Conservation (phyloP, 2,113 vertebrate species). For the Bubo blakistoni region DNA sequence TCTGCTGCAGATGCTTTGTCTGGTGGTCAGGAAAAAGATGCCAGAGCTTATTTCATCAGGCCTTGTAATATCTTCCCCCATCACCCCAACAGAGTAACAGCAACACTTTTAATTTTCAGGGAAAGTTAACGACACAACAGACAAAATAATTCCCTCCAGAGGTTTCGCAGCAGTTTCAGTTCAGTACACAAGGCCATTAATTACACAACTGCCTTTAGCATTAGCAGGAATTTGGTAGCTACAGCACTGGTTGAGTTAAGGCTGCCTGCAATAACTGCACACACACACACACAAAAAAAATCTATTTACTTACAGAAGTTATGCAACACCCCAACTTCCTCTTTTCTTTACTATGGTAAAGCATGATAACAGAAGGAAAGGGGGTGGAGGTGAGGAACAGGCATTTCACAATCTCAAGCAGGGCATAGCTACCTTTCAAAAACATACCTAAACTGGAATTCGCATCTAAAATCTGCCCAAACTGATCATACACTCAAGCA, state of each 20-base stretch:
- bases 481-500: background rate
- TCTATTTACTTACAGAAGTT: constrained; percentile 12
- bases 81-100: background rate
- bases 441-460: background rate
- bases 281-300: background rate
- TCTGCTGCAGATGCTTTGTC: background rate
- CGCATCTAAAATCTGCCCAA: background rate
- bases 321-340: constrained; percentile 19
- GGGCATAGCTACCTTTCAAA: background rate
- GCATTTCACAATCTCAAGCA: background rate
- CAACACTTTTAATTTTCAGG: background rate
- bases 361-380: background rate
- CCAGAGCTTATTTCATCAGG: background rate
- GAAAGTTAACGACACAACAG: constrained; percentile 1
- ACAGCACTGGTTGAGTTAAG: background rate
- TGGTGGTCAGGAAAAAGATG: background rate
- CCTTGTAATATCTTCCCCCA: background rate
- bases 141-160: constrained; percentile 27
- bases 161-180: background rate
- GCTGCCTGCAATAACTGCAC: background rate
- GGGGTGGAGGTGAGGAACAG: background rate
- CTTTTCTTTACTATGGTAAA: background rate
- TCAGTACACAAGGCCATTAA: constrained; percentile 34
- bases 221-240: background rate
- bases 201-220: constrained; percentile 32